Evolutionary conservation across 2,888 invertebrate species (phyloP).

Genomic region (Nomada fabriciana): DNA sequence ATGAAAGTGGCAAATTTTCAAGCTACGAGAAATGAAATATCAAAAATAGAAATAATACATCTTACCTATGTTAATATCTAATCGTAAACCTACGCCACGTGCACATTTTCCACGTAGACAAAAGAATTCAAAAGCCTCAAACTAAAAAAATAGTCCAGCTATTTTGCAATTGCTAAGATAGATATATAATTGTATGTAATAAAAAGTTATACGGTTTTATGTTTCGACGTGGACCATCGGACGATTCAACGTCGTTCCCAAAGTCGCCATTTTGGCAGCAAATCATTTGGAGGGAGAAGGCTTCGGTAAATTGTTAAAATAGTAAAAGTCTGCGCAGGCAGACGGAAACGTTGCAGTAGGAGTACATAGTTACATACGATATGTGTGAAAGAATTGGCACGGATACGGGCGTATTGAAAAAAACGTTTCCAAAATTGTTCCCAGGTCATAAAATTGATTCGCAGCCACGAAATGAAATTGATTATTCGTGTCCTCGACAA

Average conservation of each 20-base stretch:
- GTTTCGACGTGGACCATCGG: slow-evolving; percentile 17
- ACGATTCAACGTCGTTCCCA: background rate
- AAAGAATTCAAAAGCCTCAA: slow-evolving; percentile 17
- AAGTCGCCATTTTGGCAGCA: background rate
- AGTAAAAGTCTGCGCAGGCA: background rate
- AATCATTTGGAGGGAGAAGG: slow-evolving; percentile 8
- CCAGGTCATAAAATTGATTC: no score
- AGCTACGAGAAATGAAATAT: slow-evolving; percentile 11
- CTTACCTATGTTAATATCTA: slow-evolving; percentile 20
- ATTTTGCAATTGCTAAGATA: slow-evolving; percentile 27
- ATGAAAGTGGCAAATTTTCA: background rate
- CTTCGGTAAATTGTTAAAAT: slow-evolving; percentile 1
- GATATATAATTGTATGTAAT: background rate
- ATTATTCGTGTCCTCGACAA: background rate
- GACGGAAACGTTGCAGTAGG: background rate
- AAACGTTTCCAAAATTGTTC: slow-evolving; percentile 55
- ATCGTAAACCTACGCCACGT: slow-evolving; percentile 23
- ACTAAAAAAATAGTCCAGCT: slow-evolving; percentile 60
- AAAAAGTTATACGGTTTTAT: background rate
- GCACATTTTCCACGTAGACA: background rate
- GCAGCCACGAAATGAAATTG: slow-evolving; percentile 19
- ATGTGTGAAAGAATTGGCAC: slow-evolving; percentile 54
- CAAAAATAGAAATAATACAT: background rate
- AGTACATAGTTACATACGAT: slow-evolving; percentile 23
- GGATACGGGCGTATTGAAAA: slow-evolving; percentile 37